Evolutionary conservation across 2,888 invertebrate species (phyloP), one percentile per base, ranked within the genome.

Genomic region (Capitulum mitella): DNA sequence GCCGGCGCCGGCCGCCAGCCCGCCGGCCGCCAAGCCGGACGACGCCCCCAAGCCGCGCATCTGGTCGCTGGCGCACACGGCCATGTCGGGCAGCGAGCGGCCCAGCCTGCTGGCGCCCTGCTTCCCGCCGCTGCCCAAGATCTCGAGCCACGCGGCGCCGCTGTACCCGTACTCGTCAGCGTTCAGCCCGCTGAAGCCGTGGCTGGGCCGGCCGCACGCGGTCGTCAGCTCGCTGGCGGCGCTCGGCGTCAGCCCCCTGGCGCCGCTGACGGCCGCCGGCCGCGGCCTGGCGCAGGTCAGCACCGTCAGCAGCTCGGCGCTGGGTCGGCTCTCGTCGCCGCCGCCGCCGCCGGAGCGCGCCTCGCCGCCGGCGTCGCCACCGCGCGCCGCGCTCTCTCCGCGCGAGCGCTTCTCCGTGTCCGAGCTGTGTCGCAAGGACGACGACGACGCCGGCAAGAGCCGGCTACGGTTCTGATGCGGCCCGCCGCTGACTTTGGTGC

Each of bases 21-120:
- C 64, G 14, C 19, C 32, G 1, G 26, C 80, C 81, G 43, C 81
- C 76, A 81, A 75, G 46, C 3, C 81, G 64, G 81, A 81, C 34
- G 81, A 80, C 78, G 80, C 82, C 37, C 81, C 82, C 64, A 95
- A 95, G 85, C 95, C 95, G 0, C 89, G 95, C 85, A 95, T 95
- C 87, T 95, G 95, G 95, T 95, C 95, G 0, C 87, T 95, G 80
- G 95, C 95, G 54, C 95, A 95, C 85, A 94, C 95, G 93, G 95
- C 95, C 70, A 93, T 93, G 85, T 94, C 94, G 86, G 94, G 94
- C 81, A 82, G 89, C 89, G 70, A 81, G 48, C 79, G 81, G 19
- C 46, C 75, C 8, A 34, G 43, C 29, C n/a, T 75, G 8, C 46
- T 46, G 29, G 16, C 46, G 3, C 46, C 75, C 26, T 22, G 43